Conservation (phyloP, 2,797 vertebrate genomes). For the Anomalospiza imberbis region DNA sequence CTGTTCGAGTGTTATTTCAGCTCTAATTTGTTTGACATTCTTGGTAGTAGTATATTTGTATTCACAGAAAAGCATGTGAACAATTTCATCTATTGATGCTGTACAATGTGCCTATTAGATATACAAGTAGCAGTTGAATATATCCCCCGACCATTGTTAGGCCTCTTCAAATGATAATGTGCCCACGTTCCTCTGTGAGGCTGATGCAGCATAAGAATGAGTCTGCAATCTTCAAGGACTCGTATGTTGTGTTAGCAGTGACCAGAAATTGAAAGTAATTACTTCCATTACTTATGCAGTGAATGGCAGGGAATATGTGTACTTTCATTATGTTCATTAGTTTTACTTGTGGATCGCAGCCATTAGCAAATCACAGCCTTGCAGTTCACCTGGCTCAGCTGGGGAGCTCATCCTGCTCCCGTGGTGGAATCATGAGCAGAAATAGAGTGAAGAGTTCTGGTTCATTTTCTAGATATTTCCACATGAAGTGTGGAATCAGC, state of each 20-base stretch:
- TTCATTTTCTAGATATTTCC: background rate
- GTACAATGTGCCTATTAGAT: conserved; percentile 59
- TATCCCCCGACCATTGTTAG: conserved; percentile 54
- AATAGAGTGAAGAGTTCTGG: background rate
- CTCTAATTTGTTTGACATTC: conserved; percentile 62
- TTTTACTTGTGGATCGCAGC: background rate
- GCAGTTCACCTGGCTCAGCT: background rate
- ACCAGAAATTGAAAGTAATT: conserved; percentile 46
- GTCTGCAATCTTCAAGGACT: conserved; percentile 40
- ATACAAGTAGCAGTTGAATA: conserved; percentile 62
- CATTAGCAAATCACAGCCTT: background rate
- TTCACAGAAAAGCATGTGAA: conserved; percentile 60
- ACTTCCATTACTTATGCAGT: background rate
- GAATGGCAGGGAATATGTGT: conserved; percentile 2
- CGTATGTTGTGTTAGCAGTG: conserved; percentile 30
- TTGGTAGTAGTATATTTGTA: conserved; percentile 59
- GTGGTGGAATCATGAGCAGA: background rate
- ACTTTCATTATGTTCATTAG: conserved; percentile 9
- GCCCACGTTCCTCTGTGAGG: conserved; percentile 14
- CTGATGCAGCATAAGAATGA: conserved; percentile 60
- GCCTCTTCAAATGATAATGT: conserved; percentile 63
- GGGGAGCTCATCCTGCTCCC: background rate
- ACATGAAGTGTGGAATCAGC: background rate
- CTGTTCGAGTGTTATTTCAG: conserved; percentile 42
- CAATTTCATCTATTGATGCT: conserved; percentile 63